phyloP scores from a whole-genome alignment of 2,113 vertebrate genomes.

The Bagarius yarrelli region DNA sequence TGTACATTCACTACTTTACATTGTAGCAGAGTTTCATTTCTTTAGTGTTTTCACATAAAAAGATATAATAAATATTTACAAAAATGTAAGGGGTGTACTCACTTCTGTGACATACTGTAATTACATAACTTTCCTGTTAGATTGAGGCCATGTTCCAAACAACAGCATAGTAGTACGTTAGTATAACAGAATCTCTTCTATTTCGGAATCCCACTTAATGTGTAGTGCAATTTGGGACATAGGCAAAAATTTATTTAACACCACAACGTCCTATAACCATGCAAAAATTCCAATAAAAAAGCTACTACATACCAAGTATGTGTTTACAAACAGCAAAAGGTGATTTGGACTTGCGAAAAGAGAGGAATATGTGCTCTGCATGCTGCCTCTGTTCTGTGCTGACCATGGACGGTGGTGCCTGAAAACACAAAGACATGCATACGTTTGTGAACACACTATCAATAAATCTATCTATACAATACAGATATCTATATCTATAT shows the following conservation, averaged over 20 bases:
- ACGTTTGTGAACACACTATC: neutral
- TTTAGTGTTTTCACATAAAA: too few relatives aligned
- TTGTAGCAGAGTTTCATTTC: too few relatives aligned
- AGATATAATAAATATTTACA: too few relatives aligned
- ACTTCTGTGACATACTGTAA: too few relatives aligned
- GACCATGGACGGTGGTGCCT: conserved; percentile 99
- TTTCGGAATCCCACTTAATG: neutral
- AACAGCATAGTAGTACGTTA: neutral
- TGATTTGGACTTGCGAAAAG: conserved; percentile 98
- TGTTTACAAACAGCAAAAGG: conserved; percentile 98
- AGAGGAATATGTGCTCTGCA: conserved; percentile 96
- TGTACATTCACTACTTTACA: too few relatives aligned
- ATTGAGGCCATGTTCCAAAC: neutral
- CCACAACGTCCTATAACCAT: neutral
- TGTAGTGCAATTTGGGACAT: neutral
- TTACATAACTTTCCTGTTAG: neutral
- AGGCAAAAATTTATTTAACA: neutral
- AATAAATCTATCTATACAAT: too few relatives aligned
- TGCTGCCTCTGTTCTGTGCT: conserved; percentile 96
- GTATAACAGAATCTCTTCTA: neutral
- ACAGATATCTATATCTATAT: too few relatives aligned
- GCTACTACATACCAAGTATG: conserved; percentile 84
- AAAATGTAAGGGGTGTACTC: too few relatives aligned
- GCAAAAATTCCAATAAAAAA: neutral
- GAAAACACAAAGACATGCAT: conserved; percentile 44